Evolutionary conservation across 2,113 vertebrate genomes (phyloP).

Genomic region (Pseudonaja textilis): DNA sequence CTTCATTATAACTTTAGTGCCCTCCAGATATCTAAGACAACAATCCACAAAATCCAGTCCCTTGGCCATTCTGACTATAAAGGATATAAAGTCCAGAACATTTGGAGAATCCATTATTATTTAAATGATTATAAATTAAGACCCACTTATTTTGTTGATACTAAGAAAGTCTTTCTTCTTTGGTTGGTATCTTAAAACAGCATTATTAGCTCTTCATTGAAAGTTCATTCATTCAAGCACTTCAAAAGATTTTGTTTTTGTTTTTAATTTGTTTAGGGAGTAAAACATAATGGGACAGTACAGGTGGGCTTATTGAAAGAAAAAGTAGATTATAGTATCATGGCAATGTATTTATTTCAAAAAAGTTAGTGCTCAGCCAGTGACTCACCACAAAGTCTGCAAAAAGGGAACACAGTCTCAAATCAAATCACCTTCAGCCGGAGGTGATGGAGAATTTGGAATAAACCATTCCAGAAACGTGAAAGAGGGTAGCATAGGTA

Average conservation of each 20-base stretch:
- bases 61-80: not conserved
- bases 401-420: not conserved
- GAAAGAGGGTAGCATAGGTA: not conserved
- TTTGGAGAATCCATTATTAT: not conserved
- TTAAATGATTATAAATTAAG: not conserved
- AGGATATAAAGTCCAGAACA: not conserved
- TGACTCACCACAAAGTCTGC: not conserved
- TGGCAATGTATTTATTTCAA: not conserved
- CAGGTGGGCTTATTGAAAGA: conserved; percentile 45
- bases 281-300: conserved; percentile 59
- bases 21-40: not conserved
- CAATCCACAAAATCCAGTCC: not conserved
- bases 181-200: conserved; percentile 10
- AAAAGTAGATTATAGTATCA: not conserved
- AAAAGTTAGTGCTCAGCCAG: not conserved
- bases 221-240: conserved; percentile 64
- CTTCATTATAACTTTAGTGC: not conserved
- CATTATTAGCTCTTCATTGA: conserved; percentile 43
- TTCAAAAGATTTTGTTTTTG: conserved; percentile 45
- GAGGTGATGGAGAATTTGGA: not conserved
- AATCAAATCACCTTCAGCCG: not conserved
- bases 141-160: not conserved
- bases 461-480: not conserved
- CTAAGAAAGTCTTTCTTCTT: conserved; percentile 3
- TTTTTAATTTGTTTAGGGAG: conserved; percentile 52